Conservation (phyloP, 1,140 invertebrate species). For the Drosophila dunni region DNA sequence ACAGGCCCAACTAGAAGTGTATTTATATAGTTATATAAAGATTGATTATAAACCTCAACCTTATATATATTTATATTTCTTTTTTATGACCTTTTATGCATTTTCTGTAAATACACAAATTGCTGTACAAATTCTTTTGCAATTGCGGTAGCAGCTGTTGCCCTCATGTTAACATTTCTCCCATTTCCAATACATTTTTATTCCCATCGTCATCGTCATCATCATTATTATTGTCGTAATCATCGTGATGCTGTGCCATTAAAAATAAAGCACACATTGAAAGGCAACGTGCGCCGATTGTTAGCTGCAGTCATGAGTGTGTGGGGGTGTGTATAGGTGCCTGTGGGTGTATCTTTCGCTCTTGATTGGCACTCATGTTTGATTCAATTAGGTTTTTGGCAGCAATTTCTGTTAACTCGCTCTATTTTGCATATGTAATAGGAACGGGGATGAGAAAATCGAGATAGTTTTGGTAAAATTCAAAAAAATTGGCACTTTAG, state of each 20-base stretch:
- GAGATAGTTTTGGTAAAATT: neutral
- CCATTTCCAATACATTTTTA: constrained; percentile 4
- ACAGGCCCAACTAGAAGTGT: constrained; percentile 5
- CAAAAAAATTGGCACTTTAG: constrained; percentile 27
- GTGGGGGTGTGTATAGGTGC: constrained; percentile 2
- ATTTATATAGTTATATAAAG: neutral
- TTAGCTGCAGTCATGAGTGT: constrained; percentile 7
- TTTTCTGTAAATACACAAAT: constrained; percentile 4
- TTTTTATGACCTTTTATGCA: neutral
- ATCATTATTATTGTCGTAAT: constrained; percentile 16
- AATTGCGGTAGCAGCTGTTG: constrained; percentile 17
- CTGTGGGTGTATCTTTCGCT: constrained; percentile 38
- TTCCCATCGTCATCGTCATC: constrained; percentile 19
- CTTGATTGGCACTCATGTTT: constrained; percentile 66
- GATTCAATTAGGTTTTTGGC: constrained; percentile 62
- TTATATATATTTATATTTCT: neutral
- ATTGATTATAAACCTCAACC: neutral
- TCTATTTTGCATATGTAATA: constrained; percentile 24
- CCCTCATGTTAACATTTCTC: constrained; percentile 23
- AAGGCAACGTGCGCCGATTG: constrained; percentile 73
- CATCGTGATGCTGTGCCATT: constrained; percentile 46
- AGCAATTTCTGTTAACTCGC: constrained; percentile 18
- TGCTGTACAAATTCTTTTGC: constrained; percentile 34
- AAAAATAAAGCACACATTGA: constrained; percentile 54
- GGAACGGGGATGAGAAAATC: neutral